Conservation (phyloP, 1,140 invertebrate species). For the Luehdorfia chinensis region DNA sequence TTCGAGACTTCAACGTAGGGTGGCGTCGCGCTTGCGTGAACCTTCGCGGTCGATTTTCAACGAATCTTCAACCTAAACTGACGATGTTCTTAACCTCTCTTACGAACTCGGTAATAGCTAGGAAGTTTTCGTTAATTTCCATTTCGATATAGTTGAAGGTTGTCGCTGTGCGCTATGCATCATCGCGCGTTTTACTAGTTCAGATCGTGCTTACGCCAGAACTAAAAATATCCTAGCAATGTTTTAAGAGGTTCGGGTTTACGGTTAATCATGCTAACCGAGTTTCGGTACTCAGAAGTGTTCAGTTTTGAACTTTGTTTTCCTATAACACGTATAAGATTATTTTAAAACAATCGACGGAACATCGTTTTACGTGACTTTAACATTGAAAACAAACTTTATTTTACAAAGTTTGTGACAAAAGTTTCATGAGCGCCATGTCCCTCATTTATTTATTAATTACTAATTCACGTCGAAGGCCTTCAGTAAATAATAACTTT, state of each 20-base stretch:
- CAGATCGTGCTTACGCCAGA: constrained; percentile 48
- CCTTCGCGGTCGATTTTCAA: constrained; percentile 61
- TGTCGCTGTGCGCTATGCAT: constrained; percentile 41
- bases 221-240: constrained; percentile 66
- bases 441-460: too few relatives aligned
- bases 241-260: constrained; percentile 43
- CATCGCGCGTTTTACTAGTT: constrained; percentile 32
- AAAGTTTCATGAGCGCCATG: constrained; percentile 5
- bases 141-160: constrained; percentile 29
- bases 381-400: constrained; percentile 16
- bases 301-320: constrained; percentile 5
- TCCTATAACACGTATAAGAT: too few relatives aligned
- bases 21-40: constrained; percentile 61
- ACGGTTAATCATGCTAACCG: constrained; percentile 30
- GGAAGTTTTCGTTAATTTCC: constrained; percentile 25
- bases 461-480: too few relatives aligned
- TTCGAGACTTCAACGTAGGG: constrained; percentile 44
- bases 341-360: constrained; percentile 10
- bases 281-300: constrained; percentile 19
- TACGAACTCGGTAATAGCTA: constrained; percentile 19
- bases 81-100: constrained; percentile 26
- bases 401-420: constrained; percentile 11
- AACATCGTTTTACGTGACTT: background rate
- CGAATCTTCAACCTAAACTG: constrained; percentile 42
- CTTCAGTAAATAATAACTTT: too few relatives aligned